Evolutionary conservation across 2,888 invertebrate species (phyloP).

Genomic region (Unio pictorum): DNA sequence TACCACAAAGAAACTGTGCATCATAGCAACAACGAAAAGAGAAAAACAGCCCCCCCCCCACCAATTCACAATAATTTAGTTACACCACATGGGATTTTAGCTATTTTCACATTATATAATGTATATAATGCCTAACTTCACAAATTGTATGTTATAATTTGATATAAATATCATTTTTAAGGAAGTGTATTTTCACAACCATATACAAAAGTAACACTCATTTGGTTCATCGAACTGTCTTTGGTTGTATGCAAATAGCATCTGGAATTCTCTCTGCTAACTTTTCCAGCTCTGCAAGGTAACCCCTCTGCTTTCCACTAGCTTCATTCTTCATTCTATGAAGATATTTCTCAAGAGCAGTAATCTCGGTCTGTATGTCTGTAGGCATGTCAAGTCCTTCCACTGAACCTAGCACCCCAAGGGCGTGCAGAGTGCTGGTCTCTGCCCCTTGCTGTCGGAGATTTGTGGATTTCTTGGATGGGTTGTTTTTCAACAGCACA

Average conservation of each 20-base stretch:
- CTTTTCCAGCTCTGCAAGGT: conserved; percentile 26
- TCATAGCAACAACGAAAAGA: no score
- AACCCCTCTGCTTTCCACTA: conserved; percentile 20
- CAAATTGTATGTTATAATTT: no score
- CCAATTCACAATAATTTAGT: no score
- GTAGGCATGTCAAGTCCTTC: conserved; percentile 5
- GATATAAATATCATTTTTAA: no score
- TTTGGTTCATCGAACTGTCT: conserved; percentile 9
- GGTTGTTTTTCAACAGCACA: conserved; percentile 17
- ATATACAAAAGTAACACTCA: no score
- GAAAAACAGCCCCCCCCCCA: no score
- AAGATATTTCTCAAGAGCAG: conserved; percentile 23
- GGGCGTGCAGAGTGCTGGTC: neutral
- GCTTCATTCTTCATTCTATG: conserved; percentile 32
- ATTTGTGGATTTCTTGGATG: conserved; percentile 25
- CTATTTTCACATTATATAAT: no score
- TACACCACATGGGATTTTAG: no score
- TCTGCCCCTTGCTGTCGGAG: conserved; percentile 8
- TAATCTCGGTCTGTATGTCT: conserved; percentile 33
- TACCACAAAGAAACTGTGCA: no score
- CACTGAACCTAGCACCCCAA: conserved; percentile 1
- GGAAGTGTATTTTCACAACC: no score
- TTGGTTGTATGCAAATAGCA: conserved; percentile 38
- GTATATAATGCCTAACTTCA: no score
- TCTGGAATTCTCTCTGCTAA: conserved; percentile 36